Evolutionary conservation across 2,888 invertebrate genomes (phyloP).

Genomic region (Phaonia tiefii): DNA sequence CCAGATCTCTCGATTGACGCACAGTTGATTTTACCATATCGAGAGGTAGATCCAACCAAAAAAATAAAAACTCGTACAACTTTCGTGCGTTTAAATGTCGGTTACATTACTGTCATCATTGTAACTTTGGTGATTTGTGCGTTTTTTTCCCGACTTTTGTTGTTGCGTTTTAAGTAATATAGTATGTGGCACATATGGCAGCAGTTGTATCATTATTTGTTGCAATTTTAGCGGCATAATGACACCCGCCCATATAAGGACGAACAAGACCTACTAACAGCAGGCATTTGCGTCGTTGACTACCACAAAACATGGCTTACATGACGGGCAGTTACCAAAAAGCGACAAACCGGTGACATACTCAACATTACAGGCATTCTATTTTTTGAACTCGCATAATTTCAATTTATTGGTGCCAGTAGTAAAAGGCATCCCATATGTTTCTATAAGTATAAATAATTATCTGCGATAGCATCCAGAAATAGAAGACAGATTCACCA

Average conservation of each 20-base stretch:
- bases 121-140: conserved; percentile 26
- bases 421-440: too few species aligned
- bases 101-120: conserved; percentile 56
- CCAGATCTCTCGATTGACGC: conserved; percentile 46
- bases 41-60: not conserved
- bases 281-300: conserved; percentile 32
- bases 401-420: too few species aligned
- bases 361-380: too few species aligned
- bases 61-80: conserved; percentile 52
- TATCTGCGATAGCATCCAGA: too few species aligned
- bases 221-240: conserved; percentile 64
- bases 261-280: conserved; percentile 63
- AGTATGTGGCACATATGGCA: conserved; percentile 59
- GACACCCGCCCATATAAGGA: conserved; percentile 67
- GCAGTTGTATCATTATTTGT: conserved; percentile 32
- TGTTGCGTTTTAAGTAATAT: not conserved
- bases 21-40: conserved; percentile 64
- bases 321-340: conserved; percentile 64
- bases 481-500: too few species aligned
- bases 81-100: conserved; percentile 65
- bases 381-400: too few species aligned
- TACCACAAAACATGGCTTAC: conserved; percentile 60
- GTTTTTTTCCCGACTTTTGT: not conserved
- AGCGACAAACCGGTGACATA: conserved; percentile 58
- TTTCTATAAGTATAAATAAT: too few species aligned